phyloP scores from a whole-genome alignment of 2,113 vertebrate species.

The Morone saxatilis region DNA sequence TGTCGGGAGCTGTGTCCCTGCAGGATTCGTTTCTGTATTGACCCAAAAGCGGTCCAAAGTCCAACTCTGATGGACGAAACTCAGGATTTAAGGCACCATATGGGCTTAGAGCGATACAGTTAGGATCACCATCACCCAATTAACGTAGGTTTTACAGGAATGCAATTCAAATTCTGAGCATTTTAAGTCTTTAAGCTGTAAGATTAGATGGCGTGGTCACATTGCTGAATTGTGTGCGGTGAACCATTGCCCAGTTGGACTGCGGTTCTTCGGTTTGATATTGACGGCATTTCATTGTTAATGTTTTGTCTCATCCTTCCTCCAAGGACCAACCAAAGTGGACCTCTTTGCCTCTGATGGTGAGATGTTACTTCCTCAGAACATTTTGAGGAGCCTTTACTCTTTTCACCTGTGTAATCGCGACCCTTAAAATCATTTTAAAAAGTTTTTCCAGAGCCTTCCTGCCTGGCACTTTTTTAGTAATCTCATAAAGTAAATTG shows the following conservation, averaged over 20 bases:
- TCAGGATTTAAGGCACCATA: background rate
- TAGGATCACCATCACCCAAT: background rate
- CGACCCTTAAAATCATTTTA: too few species aligned
- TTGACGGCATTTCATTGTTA: constrained; percentile 44
- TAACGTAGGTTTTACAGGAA: constrained; percentile 35
- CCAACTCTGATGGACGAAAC: constrained; percentile 39
- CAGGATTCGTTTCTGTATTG: constrained; percentile 56
- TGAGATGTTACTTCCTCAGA: constrained; percentile 68
- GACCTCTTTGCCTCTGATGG: constrained; percentile 63
- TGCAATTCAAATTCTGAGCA: constrained; percentile 64
- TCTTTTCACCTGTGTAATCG: background rate
- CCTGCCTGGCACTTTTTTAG: background rate
- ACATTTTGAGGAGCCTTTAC: background rate
- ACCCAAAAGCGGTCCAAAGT: constrained; percentile 74
- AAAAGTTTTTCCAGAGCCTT: background rate
- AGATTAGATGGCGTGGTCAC: constrained; percentile 46
- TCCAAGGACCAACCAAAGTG: constrained; percentile 32
- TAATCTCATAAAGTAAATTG: constrained; percentile 37
- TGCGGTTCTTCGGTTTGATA: constrained; percentile 34
- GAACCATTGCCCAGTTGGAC: constrained; percentile 30
- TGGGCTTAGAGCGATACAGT: constrained; percentile 17
- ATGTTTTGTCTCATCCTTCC: constrained; percentile 42
- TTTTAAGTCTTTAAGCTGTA: constrained; percentile 65
- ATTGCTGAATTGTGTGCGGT: constrained; percentile 29
- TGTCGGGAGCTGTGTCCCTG: constrained; percentile 37